Evolutionary conservation across 2,113 vertebrate genomes (phyloP).

Genomic region (Irena cyanogastra): DNA sequence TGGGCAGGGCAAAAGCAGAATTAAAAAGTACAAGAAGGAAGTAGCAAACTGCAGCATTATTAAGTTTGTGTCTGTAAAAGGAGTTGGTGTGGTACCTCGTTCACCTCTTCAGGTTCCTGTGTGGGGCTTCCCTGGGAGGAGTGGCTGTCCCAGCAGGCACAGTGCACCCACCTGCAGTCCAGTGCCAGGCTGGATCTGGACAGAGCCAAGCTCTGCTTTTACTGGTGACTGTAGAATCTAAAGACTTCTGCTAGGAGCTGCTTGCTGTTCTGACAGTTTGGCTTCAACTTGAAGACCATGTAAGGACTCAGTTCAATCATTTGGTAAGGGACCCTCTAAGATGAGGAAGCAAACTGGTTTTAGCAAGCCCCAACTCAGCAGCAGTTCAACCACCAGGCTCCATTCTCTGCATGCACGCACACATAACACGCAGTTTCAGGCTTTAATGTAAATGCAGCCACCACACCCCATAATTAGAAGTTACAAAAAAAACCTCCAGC

Average conservation of each 20-base stretch:
- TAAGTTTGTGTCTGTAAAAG: neutral
- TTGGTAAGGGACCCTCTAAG: neutral
- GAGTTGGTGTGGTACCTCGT: rapidly evolving
- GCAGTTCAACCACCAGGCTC: neutral
- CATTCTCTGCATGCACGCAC: neutral
- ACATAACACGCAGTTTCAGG: neutral
- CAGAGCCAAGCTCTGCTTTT: neutral
- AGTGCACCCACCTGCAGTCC: neutral
- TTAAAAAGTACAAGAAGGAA: neutral
- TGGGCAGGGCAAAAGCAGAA: neutral
- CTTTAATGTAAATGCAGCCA: neutral
- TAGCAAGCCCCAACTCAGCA: neutral
- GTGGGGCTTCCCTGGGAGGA: neutral
- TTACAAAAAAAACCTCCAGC: neutral
- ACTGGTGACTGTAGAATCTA: rapidly evolving
- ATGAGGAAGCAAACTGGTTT: neutral
- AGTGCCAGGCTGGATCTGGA: neutral
- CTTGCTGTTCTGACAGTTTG: neutral
- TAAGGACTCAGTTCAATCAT: neutral
- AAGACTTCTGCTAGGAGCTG: neutral
- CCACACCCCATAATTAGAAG: neutral
- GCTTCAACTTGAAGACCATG: neutral
- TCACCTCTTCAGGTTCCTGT: rapidly evolving
- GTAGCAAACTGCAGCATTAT: neutral
- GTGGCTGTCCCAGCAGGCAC: neutral